Evolutionary conservation across 2,797 vertebrate species (phyloP).

Genomic region (Trematomus bernacchii): DNA sequence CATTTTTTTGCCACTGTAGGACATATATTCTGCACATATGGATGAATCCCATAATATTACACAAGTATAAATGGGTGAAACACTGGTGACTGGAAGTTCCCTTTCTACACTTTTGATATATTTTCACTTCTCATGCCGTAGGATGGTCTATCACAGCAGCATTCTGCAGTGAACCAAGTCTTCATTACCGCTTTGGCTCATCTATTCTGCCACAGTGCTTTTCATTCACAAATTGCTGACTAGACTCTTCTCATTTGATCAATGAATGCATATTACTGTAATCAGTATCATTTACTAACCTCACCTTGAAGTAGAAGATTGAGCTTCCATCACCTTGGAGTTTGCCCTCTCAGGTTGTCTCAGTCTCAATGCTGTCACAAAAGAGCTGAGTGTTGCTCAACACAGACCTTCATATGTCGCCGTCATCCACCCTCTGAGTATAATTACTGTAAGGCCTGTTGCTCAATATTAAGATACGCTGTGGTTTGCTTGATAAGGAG

Average conservation of each 20-base stretch:
- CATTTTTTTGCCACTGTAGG: conserved; percentile 39
- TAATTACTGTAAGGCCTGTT: neutral
- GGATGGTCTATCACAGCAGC: neutral
- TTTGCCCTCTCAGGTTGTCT: conserved; percentile 21
- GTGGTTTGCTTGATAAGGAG: too few relatives aligned
- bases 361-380: neutral
- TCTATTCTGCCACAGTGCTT: neutral
- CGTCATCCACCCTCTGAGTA: neutral
- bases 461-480: neutral
- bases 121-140: neutral
- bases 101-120: neutral
- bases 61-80: neutral
- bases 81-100: neutral
- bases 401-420: conserved; percentile 4
- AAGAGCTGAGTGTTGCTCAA: neutral
- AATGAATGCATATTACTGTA: neutral
- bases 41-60: neutral
- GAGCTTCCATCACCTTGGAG: conserved; percentile 22
- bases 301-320: conserved; percentile 11
- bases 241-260: conserved; percentile 1
- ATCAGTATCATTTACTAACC: conserved; percentile 37
- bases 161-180: neutral
- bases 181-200: neutral
- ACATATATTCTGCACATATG: conserved; percentile 14
- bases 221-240: neutral